These are phyloP conservation scores for Mechanitis mazaeus DNA, from an alignment of 2,888 invertebrate genomes.

Conservation along the genomic window DNA sequence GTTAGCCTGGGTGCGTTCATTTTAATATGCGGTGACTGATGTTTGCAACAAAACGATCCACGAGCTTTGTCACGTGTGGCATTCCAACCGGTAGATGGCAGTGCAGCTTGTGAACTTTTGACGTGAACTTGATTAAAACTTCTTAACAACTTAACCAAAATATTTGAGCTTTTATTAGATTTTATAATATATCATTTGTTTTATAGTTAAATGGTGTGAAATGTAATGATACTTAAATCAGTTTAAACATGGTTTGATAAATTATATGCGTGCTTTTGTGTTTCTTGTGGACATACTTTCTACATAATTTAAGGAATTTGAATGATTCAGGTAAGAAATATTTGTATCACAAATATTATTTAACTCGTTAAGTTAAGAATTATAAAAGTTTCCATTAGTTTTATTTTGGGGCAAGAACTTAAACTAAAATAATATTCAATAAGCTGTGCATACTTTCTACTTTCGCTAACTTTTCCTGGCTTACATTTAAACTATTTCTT, in stretches of 20 bases:
- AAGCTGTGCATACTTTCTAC: slow-evolving; percentile 14
- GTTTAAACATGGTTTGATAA: slow-evolving; percentile 34
- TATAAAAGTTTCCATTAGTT: neutral
- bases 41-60: slow-evolving; percentile 50
- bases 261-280: slow-evolving; percentile 15
- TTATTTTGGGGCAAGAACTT: neutral
- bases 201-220: slow-evolving; percentile 34
- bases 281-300: slow-evolving; percentile 20
- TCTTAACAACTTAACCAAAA: slow-evolving; percentile 71
- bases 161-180: slow-evolving; percentile 66
- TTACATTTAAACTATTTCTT: neutral
- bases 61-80: slow-evolving; percentile 58
- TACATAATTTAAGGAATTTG: slow-evolving; percentile 36
- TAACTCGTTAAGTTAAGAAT: neutral
- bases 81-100: slow-evolving; percentile 63
- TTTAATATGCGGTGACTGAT: slow-evolving; percentile 30
- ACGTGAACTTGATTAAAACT: slow-evolving; percentile 73
- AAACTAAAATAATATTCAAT: neutral
- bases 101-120: slow-evolving; percentile 67
- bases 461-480: slow-evolving; percentile 11
- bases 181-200: slow-evolving; percentile 56
- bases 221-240: slow-evolving; percentile 8
- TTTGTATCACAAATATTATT: slow-evolving; percentile 14
- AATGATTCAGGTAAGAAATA: slow-evolving; percentile 40
- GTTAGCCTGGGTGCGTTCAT: slow-evolving; percentile 48